Conservation (phyloP, 2,113 vertebrate species). For the Rhinoptilus africanus region DNA sequence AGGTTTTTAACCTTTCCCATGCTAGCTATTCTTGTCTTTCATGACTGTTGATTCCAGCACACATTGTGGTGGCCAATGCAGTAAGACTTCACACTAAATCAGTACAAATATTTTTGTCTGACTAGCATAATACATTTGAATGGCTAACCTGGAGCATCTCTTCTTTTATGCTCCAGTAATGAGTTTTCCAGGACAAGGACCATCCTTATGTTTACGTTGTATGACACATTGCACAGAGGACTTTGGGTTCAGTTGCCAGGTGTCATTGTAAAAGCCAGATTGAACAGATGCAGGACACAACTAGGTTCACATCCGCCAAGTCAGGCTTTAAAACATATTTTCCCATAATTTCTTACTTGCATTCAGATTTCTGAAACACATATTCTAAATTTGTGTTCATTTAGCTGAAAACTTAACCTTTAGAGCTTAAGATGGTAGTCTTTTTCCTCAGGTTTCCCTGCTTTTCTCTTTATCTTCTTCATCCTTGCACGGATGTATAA, state of each 20-base stretch:
- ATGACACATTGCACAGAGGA: background rate
- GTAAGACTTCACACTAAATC: background rate
- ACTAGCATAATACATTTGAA: background rate
- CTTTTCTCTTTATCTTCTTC: background rate
- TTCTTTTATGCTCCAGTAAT: background rate
- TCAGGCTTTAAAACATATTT: background rate
- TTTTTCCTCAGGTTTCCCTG: background rate
- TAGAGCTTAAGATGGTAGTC: background rate
- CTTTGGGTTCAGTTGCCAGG: fast-evolving
- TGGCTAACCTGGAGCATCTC: background rate
- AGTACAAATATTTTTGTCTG: background rate
- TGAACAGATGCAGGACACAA: background rate
- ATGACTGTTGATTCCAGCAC: background rate
- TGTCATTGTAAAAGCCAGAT: background rate
- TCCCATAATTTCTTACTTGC: background rate
- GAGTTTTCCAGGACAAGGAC: background rate
- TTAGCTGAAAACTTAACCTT: background rate
- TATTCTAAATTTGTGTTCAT: background rate
- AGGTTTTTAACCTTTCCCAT: background rate
- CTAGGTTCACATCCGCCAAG: background rate
- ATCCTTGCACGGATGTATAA: background rate
- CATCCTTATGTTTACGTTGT: background rate
- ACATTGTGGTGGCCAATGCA: background rate
- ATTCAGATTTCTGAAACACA: background rate
- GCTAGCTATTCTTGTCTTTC: background rate